Base-by-base conservation (phyloP, 1,140 invertebrate genomes). In the Listronotus oregonensis region DNA sequence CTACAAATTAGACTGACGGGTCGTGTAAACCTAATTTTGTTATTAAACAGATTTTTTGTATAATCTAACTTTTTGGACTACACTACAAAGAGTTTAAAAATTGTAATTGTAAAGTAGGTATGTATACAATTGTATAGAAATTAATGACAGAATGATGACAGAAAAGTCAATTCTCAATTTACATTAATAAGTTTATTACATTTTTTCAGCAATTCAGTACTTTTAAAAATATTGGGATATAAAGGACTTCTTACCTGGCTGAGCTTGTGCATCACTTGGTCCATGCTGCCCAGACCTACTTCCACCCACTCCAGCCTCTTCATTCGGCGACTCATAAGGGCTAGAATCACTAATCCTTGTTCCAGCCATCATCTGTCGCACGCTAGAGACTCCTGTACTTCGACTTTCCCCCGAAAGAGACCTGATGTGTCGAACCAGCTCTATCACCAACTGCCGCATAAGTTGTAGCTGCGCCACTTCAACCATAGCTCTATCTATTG, bases 371-470 rank as follows among this genome's bases (percentile, higher is more conserved):
- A 79, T 79, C 65, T 78, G 75, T 43, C 77, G 44, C 10, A 79
- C 76, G 49, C 75, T 77, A 1, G 75, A 76, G 46, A 79, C 64
- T 15, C 73, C 71, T 6, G 71, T 52, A 27, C 64, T 73, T 14
- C 75, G 58, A 34, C 64, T 68, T 39, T 68, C 65, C 11, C 64
- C 66, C 3, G 46, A 39, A n/a, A 61, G 4, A 14, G 52, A 64
- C 8, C 66, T 54, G 3, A 89, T 84, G 55, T 87, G 84, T 52
- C 83, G 73, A 44, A 86, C 83, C 37, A 90, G 77, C 72, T 86
- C 85, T 58, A 85, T 83, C 80, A 87, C 85, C 81, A 89, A 85
- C 59, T 78, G 80, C 7, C 86, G 82, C 27, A 90, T 81, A 68
- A 86, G 82, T 64, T 84, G 83, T 59, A 89, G 75, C 40, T 86